Evolutionary conservation across 2,888 invertebrate species (phyloP).

Genomic region (Brenthis ino): DNA sequence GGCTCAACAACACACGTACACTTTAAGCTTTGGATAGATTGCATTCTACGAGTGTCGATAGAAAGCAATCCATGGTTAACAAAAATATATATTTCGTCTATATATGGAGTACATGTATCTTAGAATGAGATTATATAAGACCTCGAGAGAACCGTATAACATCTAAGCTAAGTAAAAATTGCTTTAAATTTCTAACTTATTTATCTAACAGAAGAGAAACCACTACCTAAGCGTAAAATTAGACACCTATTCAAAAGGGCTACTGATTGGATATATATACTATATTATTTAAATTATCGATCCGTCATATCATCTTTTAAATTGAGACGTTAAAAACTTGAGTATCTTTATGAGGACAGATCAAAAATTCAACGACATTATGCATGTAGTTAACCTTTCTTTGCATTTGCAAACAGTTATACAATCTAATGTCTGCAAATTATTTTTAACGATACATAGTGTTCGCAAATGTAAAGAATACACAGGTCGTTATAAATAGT

Average conservation of each 20-base stretch:
- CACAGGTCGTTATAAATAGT: conserved; percentile 19
- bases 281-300: conserved; percentile 5
- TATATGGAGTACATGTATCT: conserved; percentile 31
- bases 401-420: background rate
- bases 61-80: conserved; percentile 63
- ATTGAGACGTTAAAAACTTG: no score
- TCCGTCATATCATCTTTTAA: background rate
- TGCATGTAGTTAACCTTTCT: conserved; percentile 5
- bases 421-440: background rate
- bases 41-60: conserved; percentile 46
- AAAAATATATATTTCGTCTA: conserved; percentile 63
- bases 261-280: background rate
- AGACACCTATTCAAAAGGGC: conserved; percentile 5
- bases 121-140: conserved; percentile 28
- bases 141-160: conserved; percentile 13
- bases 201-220: conserved; percentile 10
- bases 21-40: conserved; percentile 57
- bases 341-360: background rate
- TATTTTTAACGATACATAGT: background rate
- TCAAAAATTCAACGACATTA: conserved; percentile 1
- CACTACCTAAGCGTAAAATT: conserved; percentile 11
- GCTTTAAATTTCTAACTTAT: conserved; percentile 11
- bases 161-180: conserved; percentile 23
- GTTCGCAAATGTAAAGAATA: conserved; percentile 10
- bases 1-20: conserved; percentile 70